phyloP scores from a whole-genome alignment of 2,888 invertebrate genomes.

The Lepidonotus clava region DNA sequence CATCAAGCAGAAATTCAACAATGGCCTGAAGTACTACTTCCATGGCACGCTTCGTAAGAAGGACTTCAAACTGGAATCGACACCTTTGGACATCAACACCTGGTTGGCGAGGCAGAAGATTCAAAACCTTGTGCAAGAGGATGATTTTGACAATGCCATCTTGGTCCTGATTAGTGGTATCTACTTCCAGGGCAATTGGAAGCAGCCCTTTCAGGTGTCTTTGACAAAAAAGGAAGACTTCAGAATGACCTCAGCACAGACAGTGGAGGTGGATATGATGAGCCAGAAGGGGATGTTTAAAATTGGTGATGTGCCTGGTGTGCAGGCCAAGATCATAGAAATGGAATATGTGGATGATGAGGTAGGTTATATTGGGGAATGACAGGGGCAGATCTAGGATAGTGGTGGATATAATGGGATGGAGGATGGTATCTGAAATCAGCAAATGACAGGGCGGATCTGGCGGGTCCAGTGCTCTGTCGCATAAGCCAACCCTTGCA shows the following conservation, averaged over 20 bases:
- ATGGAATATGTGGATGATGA: neutral
- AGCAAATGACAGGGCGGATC: too few species aligned
- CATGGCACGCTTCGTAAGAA: slow-evolving; percentile 64
- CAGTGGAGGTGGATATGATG: neutral
- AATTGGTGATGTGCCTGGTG: neutral
- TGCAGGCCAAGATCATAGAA: neutral
- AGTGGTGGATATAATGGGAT: too few species aligned
- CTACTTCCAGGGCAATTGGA: slow-evolving; percentile 13
- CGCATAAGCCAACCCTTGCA: too few species aligned
- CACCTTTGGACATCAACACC: slow-evolving; percentile 85
- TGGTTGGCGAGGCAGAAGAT: slow-evolving; percentile 92
- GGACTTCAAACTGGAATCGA: slow-evolving; percentile 69
- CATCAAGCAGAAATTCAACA: slow-evolving; percentile 57
- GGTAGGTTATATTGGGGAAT: neutral
- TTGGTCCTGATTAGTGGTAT: neutral
- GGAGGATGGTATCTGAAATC: neutral
- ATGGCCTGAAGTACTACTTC: slow-evolving; percentile 64
- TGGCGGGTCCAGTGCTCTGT: too few species aligned
- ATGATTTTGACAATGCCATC: neutral
- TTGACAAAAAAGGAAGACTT: neutral
- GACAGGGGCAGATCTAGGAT: too few species aligned
- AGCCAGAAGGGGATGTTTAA: neutral
- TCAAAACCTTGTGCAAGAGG: slow-evolving; percentile 83
- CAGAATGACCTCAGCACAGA: neutral
- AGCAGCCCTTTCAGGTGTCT: neutral